phyloP scores from a whole-genome alignment of 1,140 invertebrate species.

The Phthorimaea operculella region DNA sequence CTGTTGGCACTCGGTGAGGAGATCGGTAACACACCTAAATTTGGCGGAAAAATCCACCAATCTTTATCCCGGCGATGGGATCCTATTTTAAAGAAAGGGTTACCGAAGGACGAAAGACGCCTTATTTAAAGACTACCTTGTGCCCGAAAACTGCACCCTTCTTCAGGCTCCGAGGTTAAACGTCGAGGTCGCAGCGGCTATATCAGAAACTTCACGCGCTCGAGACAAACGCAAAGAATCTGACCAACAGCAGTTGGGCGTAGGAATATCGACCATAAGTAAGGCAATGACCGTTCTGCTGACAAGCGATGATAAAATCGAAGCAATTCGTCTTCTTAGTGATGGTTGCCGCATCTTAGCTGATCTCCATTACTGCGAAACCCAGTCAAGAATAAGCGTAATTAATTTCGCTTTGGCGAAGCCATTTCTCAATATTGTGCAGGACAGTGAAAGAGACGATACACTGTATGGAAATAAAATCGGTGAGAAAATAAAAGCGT shows the following conservation, averaged over 20 bases:
- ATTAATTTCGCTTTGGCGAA: neutral
- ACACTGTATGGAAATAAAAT: slow-evolving; percentile 1
- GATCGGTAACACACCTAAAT: neutral
- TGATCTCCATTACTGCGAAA: neutral
- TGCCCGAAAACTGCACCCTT: slow-evolving; percentile 2
- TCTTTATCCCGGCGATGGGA: neutral
- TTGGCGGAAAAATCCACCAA: neutral
- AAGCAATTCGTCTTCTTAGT: neutral
- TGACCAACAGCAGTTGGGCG: slow-evolving; percentile 2
- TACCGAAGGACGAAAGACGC: neutral
- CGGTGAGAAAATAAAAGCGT: slow-evolving; percentile 5
- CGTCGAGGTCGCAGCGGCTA: neutral
- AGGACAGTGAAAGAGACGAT: slow-evolving; percentile 6
- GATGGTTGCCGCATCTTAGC: neutral
- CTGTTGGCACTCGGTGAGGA: neutral
- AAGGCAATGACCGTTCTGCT: neutral
- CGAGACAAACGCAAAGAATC: neutral
- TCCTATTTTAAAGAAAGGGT: neutral
- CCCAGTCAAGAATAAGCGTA: neutral
- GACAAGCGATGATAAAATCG: slow-evolving; percentile 3
- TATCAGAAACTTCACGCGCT: neutral
- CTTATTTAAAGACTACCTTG: neutral
- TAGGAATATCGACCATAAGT: neutral
- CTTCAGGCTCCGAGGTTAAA: slow-evolving; percentile 1
- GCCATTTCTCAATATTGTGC: slow-evolving; percentile 3